Percentiles rank a stretch among this genome's conserved stretches.
These are phyloP conservation scores for Bombus ignitus DNA, from an alignment of 1,140 invertebrate species.

Conservation along the genomic window DNA sequence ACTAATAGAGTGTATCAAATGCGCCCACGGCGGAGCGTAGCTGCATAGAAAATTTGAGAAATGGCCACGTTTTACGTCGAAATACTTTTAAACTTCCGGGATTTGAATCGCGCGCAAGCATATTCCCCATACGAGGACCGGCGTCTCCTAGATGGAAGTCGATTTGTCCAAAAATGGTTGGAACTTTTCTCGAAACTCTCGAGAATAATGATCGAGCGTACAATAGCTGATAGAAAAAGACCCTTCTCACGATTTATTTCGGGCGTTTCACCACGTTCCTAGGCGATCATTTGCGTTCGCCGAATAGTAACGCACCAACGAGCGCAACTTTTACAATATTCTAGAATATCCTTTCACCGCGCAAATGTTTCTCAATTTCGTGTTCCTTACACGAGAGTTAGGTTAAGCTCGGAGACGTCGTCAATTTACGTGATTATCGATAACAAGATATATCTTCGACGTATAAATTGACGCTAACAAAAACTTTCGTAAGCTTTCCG, in stretches of 20 bases:
- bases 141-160: slow-evolving; percentile 58
- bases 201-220: slow-evolving; percentile 57
- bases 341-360: neutral
- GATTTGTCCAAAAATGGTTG: slow-evolving; percentile 67
- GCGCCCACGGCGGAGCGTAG: slow-evolving; percentile 69
- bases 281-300: slow-evolving; percentile 11
- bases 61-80: slow-evolving; percentile 78
- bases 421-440: neutral
- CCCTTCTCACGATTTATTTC: slow-evolving; percentile 56
- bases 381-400: neutral
- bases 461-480: slow-evolving; percentile 26
- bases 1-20: slow-evolving; percentile 82
- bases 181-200: slow-evolving; percentile 66
- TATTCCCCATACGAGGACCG: slow-evolving; percentile 66
- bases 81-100: slow-evolving; percentile 80
- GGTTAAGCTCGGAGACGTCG: neutral
- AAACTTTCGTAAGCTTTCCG: slow-evolving; percentile 52
- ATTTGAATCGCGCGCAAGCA: slow-evolving; percentile 73
- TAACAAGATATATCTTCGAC: neutral
- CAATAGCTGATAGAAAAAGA: slow-evolving; percentile 48
- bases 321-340: neutral
- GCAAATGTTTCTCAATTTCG: neutral
- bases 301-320: neutral
- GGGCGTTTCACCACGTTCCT: slow-evolving; percentile 24
- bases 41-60: slow-evolving; percentile 78